Conservation (phyloP, 2,797 vertebrate genomes). For the Amblyopsis hoosieri region DNA sequence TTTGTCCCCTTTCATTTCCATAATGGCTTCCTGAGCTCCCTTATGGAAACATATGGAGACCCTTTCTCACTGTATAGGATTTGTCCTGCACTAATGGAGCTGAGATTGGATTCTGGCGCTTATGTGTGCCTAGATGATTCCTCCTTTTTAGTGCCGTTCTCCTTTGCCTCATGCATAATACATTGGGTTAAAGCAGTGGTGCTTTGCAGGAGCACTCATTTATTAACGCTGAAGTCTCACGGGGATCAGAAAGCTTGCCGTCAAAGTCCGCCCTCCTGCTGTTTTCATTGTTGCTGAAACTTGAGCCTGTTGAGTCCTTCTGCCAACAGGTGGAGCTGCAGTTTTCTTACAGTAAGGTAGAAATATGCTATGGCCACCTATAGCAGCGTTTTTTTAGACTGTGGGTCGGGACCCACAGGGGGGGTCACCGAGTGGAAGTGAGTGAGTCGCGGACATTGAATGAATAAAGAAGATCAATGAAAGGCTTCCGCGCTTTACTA, state of each 20-base stretch:
- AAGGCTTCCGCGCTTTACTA: too few relatives aligned
- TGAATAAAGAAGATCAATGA: too few relatives aligned
- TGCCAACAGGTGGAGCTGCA: conserved; percentile 54
- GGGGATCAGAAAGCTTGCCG: conserved; percentile 67
- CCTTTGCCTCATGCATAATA: conserved; percentile 81
- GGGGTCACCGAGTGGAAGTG: too few relatives aligned
- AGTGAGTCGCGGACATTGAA: too few relatives aligned
- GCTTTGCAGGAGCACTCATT: conserved; percentile 76
- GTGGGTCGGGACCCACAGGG: too few relatives aligned
- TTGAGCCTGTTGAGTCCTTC: conserved; percentile 31
- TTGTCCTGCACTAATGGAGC: conserved; percentile 82
- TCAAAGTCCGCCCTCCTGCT: conserved; percentile 58
- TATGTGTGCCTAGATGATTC: conserved; percentile 78
- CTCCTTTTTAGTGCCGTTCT: conserved; percentile 78
- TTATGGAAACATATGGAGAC: conserved; percentile 77
- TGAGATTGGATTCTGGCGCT: conserved; percentile 82
- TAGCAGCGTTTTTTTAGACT: too few relatives aligned
- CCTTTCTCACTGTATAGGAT: conserved; percentile 76
- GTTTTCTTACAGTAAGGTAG: neutral
- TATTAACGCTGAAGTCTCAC: conserved; percentile 79
- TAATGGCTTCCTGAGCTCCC: conserved; percentile 79
- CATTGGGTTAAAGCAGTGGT: conserved; percentile 78
- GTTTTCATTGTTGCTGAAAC: conserved; percentile 52
- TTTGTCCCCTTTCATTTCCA: conserved; percentile 81
- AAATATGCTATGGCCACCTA: neutral